Conservation (phyloP, 1,140 invertebrate genomes). For the Aphelinus atriplicis region DNA sequence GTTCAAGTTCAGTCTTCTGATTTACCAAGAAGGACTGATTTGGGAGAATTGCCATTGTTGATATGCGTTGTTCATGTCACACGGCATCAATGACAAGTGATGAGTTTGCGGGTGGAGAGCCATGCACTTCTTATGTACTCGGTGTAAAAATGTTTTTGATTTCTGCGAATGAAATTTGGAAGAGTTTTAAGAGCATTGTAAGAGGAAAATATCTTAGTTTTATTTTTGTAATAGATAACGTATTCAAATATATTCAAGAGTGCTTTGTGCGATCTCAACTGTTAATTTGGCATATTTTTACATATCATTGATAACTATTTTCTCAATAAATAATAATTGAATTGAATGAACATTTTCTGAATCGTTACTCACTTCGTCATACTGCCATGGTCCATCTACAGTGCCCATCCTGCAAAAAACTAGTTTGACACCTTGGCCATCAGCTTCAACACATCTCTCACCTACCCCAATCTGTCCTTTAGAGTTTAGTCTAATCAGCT, state of each 20-base stretch:
- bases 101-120: conserved; percentile 85
- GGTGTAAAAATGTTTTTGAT: conserved; percentile 81
- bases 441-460: conserved; percentile 93
- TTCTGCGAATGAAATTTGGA: conserved; percentile 61
- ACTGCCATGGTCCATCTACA: conserved; percentile 93
- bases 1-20: not conserved
- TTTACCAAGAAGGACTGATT: conserved; percentile 77
- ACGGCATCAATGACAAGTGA: conserved; percentile 80
- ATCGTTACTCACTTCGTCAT: conserved; percentile 72
- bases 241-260: not conserved
- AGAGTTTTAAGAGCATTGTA: conserved; percentile 12
- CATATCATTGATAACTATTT: not conserved
- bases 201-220: not conserved
- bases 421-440: conserved; percentile 84
- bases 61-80: conserved; percentile 86
- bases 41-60: conserved; percentile 89
- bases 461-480: conserved; percentile 95
- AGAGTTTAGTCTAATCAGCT: conserved; percentile 90
- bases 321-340: conserved; percentile 20
- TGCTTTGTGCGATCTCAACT: not conserved
- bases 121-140: conserved; percentile 84
- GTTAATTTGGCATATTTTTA: conserved; percentile 6
- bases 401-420: conserved; percentile 90
- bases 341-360: conserved; percentile 11
- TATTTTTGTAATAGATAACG: conserved; percentile 9